A percentile compares a stretch with the other conserved stretches of the same genome.
These are phyloP conservation scores for Pseudolaguvia tuberculata DNA, from an alignment of 2,113 vertebrate species.

Conservation along the genomic window DNA sequence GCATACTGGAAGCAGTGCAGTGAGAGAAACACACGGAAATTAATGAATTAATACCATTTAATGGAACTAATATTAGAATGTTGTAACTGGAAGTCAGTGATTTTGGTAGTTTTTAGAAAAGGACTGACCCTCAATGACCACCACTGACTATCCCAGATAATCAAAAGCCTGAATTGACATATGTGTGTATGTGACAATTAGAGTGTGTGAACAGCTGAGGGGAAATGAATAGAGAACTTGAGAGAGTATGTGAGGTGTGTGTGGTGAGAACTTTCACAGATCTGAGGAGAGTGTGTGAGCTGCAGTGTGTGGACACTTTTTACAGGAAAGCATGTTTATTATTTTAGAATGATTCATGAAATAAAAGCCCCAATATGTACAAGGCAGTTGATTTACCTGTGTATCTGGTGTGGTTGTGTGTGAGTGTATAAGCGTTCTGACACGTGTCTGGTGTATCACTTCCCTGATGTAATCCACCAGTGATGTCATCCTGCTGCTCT, in stretches of 20 bases:
- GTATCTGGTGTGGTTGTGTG: not conserved
- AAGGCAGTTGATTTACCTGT: not conserved
- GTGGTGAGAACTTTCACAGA: not conserved
- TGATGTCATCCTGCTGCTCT: not conserved
- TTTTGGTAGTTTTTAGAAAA: not conserved
- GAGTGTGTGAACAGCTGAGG: constrained; percentile 9
- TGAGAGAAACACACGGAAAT: too few relatives aligned
- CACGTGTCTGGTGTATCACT: not conserved
- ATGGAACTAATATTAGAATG: too few relatives aligned
- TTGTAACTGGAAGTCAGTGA: too few relatives aligned
- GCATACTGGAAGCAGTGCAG: too few relatives aligned
- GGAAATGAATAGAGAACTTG: not conserved
- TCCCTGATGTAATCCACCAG: not conserved
- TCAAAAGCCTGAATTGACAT: not conserved
- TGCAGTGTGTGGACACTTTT: not conserved
- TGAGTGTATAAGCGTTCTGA: not conserved
- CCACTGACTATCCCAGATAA: not conserved
- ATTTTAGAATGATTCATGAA: not conserved
- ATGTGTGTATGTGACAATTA: not conserved
- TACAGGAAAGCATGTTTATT: not conserved
- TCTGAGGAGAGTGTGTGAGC: not conserved
- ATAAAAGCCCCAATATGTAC: not conserved
- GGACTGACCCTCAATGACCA: not conserved
- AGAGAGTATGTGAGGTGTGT: not conserved
- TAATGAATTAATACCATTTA: too few relatives aligned